These are phyloP conservation scores for Gymnoscopelus microlampas DNA, from an alignment of 2,797 vertebrate genomes.

Conservation along the genomic window DNA sequence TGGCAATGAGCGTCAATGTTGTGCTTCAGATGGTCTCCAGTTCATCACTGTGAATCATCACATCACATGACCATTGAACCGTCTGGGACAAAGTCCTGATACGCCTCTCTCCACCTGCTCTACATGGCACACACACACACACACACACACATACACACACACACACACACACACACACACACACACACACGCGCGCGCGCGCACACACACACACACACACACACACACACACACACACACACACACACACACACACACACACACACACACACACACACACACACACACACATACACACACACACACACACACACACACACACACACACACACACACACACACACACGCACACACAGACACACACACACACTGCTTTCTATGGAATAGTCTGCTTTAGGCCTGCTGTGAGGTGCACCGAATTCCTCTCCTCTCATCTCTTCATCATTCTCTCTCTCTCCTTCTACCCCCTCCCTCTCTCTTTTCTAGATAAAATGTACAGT, in stretches of 20 bases:
- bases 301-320: background rate
- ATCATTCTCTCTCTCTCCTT: background rate
- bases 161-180: too few species aligned
- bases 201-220: conserved; percentile 7
- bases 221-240: too few species aligned
- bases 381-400: conserved; percentile 22
- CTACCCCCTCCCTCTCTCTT: background rate
- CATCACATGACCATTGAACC: conserved; percentile 31
- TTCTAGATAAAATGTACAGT: background rate
- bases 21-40: conserved; percentile 21
- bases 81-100: conserved; percentile 56
- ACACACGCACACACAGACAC: conserved; percentile 1
- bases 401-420: background rate
- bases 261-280: conserved; percentile 19
- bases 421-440: background rate
- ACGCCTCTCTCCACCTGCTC: conserved; percentile 37
- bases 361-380: background rate
- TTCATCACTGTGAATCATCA: conserved; percentile 39
- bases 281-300: too few species aligned
- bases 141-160: too few species aligned
- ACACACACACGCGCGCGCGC: too few species aligned
- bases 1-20: conserved; percentile 40
- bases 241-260: background rate
- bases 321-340: conserved; percentile 13
- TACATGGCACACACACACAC: background rate